Evolutionary conservation across 2,797 vertebrate genomes (phyloP), one percentile per base, ranked within the genome.

Genomic region (Holocentrus rufus): DNA sequence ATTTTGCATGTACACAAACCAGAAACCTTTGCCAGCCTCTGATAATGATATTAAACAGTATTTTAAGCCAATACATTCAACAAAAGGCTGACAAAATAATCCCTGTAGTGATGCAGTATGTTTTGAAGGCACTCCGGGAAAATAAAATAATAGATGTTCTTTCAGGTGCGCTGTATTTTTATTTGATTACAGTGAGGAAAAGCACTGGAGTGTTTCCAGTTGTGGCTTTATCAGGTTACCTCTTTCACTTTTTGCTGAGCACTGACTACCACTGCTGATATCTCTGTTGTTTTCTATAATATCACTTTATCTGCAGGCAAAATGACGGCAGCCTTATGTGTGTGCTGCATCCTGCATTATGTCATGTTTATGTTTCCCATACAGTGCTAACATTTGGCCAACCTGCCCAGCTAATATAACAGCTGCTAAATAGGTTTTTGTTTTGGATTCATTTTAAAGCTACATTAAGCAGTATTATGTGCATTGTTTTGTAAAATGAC

Each of bases 161-260:
- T 47, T 47, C 58, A 39, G 20, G 17, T 76, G 34, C 58, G 20
- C 46, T 64, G 62, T 1, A 27, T 53, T 52, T 55, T 2, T 3
- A 50, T 68, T 62, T 73, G 27, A 50, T 50, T 60, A 61, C 15
- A 60, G 36, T 15, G 42, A 53, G 36, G 1, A 22, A 62, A 58
- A 2, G 15, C 39, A 17, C 62, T 53, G 44, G 30, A 54, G 39
- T 18, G 52, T 46, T 69, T 54, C 17, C 9, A 3, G 56, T 39
- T 47, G 36, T 57, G 15, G 53, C 34, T 54, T 59, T 7, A 54
- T 76, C 59, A 17, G 14, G 58, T 77, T 65, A 34, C 70, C 63
- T 47, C 56, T 69, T 79, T 39, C 36, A 13, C 0, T 44, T 59
- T 46, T 60, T 30, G 46, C 25, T 71, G 30, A 76, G 25, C 56